phyloP scores from a whole-genome alignment of 1,140 invertebrate genomes.

The Agraylea sexmaculata region DNA sequence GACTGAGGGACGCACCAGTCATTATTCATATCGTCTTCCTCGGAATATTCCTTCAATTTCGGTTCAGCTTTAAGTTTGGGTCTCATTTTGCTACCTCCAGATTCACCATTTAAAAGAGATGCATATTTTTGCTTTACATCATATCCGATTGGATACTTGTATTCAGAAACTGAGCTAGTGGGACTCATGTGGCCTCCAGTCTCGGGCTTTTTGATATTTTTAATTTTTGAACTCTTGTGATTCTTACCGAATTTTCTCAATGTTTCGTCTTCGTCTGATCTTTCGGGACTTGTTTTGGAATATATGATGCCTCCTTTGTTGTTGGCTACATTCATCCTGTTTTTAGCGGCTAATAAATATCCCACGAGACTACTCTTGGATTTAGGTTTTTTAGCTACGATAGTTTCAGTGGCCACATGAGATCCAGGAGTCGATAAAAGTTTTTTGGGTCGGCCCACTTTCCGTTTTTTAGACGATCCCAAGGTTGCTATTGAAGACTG shows the following conservation, averaged over 20 bases:
- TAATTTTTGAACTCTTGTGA: conserved; percentile 15
- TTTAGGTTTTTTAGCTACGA: conserved; percentile 68
- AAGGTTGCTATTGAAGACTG: conserved; percentile 23
- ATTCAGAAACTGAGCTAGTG: conserved; percentile 17
- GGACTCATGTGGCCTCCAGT: conserved; percentile 18
- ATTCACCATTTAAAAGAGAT: conserved; percentile 24
- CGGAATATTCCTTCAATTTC: conserved; percentile 45
- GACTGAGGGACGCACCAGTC: conserved; percentile 22
- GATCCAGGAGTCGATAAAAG: conserved; percentile 49
- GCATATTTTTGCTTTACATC: conserved; percentile 20
- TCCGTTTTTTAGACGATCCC: conserved; percentile 63
- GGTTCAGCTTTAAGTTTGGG: conserved; percentile 57
- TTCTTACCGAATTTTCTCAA: conserved; percentile 13
- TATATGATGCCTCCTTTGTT: conserved; percentile 40
- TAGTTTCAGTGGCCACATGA: conserved; percentile 53
- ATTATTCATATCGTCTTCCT: conserved; percentile 40
- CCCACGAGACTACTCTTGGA: conserved; percentile 50
- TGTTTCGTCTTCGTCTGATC: conserved; percentile 24
- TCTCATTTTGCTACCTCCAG: conserved; percentile 44
- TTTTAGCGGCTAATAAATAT: conserved; percentile 50
- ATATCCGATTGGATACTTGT: conserved; percentile 19
- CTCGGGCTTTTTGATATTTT: conserved; percentile 12
- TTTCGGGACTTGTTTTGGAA: conserved; percentile 38
- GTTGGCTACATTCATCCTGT: conserved; percentile 41
- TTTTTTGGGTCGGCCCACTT: conserved; percentile 71